Base-by-base conservation (phyloP, 1,140 invertebrate genomes). In the Drosophila insularis region DNA sequence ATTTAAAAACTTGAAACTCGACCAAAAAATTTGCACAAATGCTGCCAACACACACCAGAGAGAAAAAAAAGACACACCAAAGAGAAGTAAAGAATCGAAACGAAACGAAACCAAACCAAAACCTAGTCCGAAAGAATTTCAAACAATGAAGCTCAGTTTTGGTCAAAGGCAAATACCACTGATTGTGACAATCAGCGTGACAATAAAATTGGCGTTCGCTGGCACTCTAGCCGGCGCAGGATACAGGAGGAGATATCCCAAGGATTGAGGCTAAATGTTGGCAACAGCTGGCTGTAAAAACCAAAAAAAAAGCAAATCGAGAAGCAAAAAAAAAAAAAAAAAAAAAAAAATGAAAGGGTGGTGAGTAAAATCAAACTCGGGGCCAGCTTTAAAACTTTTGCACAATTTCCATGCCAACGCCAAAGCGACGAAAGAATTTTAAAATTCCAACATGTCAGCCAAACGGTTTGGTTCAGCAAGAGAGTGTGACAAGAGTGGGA, bases 101-200 rank as follows among this genome's bases (percentile, higher is more conserved):
- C 43, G 43, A 46, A 46, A 46, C 43, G 7, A 19, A 46, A 46
- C 43, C 43, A 19, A 43, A 63, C 37, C 37, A 63, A 27, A 63
- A 37, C 65, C 53, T 27, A 53, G 50, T 11, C 64, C 64, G 40
- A 55, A 68, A 66, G 58, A 72, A 68, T 68, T 73, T 72, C 53
- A 87, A 87, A 78, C 71, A 81, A 81, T 76, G 71, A 71, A 76
- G 75, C 79, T 82, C 59, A 63, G 53, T 50, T 79, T 69, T 87
- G 82, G 82, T 86, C 75, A 86, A 86, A 86, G 71, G 75, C 79
- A 86, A 86, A 86, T 87, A 86, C 82, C 82, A 76, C 82, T 86
- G 82, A 86, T 86, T 86, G 82, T 82, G 82, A 87, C 82, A 86
- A 86, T 86, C 82, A 87, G 82, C 79, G 79, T 82, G 82, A 73